Conservation (phyloP, 2,888 invertebrate genomes). For the Perizoma flavofasciatum region DNA sequence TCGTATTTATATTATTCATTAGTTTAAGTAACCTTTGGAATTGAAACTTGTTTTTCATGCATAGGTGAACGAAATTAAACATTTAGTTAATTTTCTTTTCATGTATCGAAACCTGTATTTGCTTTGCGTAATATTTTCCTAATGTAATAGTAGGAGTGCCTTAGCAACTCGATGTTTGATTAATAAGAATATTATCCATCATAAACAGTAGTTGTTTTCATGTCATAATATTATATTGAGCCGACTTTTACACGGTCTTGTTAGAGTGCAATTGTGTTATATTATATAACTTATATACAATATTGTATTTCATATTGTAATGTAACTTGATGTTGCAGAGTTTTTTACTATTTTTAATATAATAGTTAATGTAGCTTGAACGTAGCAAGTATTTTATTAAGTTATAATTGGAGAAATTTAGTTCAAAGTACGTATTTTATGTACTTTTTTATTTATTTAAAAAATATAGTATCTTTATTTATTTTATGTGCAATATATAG, state of each 20-base stretch:
- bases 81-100: constrained; percentile 46
- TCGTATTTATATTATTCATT: constrained; percentile 73
- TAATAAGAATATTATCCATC: constrained; percentile 50
- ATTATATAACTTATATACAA: constrained; percentile 38
- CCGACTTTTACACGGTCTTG: constrained; percentile 41
- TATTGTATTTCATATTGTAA: constrained; percentile 39
- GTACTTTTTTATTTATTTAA: constrained; percentile 45
- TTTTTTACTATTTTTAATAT: constrained; percentile 58
- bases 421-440: constrained; percentile 53
- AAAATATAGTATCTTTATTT: constrained; percentile 54
- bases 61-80: constrained; percentile 70
- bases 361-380: constrained; percentile 48
- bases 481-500: constrained; percentile 73
- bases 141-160: constrained; percentile 79
- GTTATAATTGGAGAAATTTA: constrained; percentile 41
- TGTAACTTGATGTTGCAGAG: constrained; percentile 43
- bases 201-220: constrained; percentile 42
- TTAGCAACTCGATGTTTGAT: constrained; percentile 78
- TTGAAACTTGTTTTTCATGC: constrained; percentile 70
- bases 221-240: constrained; percentile 44
- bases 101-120: constrained; percentile 49
- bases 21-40: constrained; percentile 75
- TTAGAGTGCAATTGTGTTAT: constrained; percentile 43
- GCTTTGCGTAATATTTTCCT: constrained; percentile 70
- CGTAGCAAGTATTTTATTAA: constrained; percentile 49